Base-by-base conservation (phyloP, 2,888 invertebrate genomes). In the Habrosyne pyritoides region DNA sequence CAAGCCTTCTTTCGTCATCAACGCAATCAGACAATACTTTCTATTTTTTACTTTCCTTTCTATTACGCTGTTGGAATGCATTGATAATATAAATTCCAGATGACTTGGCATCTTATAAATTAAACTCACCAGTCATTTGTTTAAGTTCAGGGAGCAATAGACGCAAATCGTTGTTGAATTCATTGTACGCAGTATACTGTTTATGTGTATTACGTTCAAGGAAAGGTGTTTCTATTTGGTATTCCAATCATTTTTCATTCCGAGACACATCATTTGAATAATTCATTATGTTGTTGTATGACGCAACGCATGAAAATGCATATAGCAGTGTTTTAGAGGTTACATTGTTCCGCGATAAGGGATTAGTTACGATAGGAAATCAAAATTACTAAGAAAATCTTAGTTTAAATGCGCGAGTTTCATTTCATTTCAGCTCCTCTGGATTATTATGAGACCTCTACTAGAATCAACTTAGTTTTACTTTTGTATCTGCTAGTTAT, bases 211-310 rank as follows among this genome's bases (percentile, higher is more conserved):
- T 67, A 61, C 58, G 58, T 69, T 69, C 69, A 68, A 73, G 68
- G 70, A 77, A 80, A 75, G 64, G 55, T 60, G 65, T 71, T 71
- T 60, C 58, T 42, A 8, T 18, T 42, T 42, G n/a, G 75, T 79
- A 80, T 79, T 79, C 72, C 61, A 66, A 76, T 70, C 66, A 74
- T 79, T 77, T 78, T 73, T 77, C 72, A 76, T 77, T 78, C 73
- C 65, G 61, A 66, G 67, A 68, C 63, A 67, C 66, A 64, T 51
- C 60, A 59, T 54, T 69, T 86, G 78, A 81, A 83, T 86, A 64
- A 86, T 85, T 83, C 78, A 83, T 77, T 63, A 53, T 53, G 54
- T 59, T 63, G 60, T 65, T 57, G 63, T 59, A 75, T 79, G 71
- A 78, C 71, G 78, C 78, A 77, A 76, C 64, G 69, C 64, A 68